These are phyloP conservation scores for Cygnus buccinator DNA, from an alignment of 2,113 vertebrate species.

Conservation along the genomic window DNA sequence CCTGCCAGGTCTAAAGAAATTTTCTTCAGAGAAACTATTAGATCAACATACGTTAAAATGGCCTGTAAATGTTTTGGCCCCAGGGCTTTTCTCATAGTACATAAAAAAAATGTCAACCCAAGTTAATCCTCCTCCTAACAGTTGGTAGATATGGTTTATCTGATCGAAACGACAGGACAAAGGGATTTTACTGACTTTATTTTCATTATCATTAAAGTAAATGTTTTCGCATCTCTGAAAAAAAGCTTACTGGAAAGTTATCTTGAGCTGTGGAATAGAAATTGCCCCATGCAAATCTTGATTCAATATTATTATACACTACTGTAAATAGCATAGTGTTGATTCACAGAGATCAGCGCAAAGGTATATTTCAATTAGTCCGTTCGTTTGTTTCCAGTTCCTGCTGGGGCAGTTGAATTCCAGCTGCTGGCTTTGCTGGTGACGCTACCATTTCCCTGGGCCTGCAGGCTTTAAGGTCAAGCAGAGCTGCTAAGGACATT, in stretches of 20 bases:
- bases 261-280: conserved; percentile 38
- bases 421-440: conserved; percentile 49
- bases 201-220: conserved; percentile 71
- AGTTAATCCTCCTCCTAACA: conserved; percentile 70
- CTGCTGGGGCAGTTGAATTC: conserved; percentile 48
- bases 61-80: conserved; percentile 66
- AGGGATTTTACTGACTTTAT: conserved; percentile 63
- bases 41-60: conserved; percentile 48
- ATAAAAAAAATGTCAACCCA: conserved; percentile 44
- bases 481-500: background rate
- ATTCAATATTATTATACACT: conserved; percentile 73
- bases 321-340: conserved; percentile 67
- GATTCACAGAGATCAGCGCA: conserved; percentile 37
- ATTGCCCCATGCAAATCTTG: conserved; percentile 68
- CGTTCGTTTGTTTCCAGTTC: conserved; percentile 57
- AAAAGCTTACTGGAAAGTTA: conserved; percentile 45
- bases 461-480: background rate
- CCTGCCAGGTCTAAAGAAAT: conserved; percentile 60
- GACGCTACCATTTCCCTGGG: background rate
- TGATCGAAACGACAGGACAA: conserved; percentile 67
- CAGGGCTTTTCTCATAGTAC: conserved; percentile 64
- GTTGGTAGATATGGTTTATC: conserved; percentile 70
- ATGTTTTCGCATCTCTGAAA: conserved; percentile 49
- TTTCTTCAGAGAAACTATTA: conserved; percentile 56
- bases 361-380: conserved; percentile 39